These are phyloP conservation scores for Lophius piscatorius DNA, from an alignment of 2,113 vertebrate genomes.

Conservation along the genomic window DNA sequence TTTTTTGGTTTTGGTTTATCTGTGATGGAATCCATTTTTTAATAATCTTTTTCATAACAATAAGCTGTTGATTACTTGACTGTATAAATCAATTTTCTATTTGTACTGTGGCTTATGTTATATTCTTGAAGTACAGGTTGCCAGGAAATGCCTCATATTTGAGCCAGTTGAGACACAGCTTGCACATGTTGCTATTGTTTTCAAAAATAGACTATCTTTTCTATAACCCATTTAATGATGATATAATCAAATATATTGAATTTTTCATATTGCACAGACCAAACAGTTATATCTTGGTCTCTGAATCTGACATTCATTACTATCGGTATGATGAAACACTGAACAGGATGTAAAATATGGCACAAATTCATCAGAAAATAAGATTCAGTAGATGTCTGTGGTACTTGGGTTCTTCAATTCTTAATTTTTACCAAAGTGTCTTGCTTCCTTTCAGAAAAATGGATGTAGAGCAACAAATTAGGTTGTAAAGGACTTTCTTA, in stretches of 20 bases:
- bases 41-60: conserved; percentile 20
- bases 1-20: background rate
- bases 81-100: conserved; percentile 5
- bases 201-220: too few relatives aligned
- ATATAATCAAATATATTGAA: background rate
- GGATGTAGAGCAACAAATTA: background rate
- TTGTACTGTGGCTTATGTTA: conserved; percentile 10
- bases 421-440: background rate
- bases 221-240: background rate
- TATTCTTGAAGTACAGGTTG: conserved; percentile 2
- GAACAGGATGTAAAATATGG: conserved; percentile 27
- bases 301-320: conserved; percentile 13
- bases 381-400: conserved; percentile 5
- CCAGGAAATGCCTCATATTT: conserved; percentile 13
- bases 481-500: too few relatives aligned
- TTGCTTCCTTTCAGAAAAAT: background rate
- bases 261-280: background rate
- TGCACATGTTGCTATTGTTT: too few relatives aligned
- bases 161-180: conserved; percentile 19
- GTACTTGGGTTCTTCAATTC: background rate
- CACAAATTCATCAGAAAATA: conserved; percentile 23
- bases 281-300: background rate
- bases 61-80: conserved; percentile 23
- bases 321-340: conserved; percentile 36
- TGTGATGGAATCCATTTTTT: background rate